phyloP scores from a whole-genome alignment of 1,140 invertebrate genomes.

The Drosophila nigromelanica region DNA sequence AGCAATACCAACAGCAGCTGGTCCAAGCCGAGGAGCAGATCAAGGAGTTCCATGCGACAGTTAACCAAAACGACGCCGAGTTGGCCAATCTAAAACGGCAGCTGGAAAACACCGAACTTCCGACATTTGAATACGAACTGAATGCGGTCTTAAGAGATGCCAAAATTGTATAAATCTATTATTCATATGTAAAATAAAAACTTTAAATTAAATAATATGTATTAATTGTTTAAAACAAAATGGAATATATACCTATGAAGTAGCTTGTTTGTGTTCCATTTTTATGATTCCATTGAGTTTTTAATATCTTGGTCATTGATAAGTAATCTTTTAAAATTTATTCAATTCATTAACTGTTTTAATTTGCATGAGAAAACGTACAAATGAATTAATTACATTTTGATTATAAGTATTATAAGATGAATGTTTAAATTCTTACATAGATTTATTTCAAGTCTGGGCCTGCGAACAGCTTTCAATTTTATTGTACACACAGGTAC shows the following conservation, averaged over 20 bases:
- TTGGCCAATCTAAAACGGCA: conserved; percentile 11
- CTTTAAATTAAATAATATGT: too few relatives aligned
- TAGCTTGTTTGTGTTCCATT: too few relatives aligned
- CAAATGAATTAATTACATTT: conserved; percentile 40
- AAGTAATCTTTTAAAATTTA: conserved; percentile 11
- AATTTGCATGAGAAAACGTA: conserved; percentile 32
- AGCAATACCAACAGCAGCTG: conserved; percentile 36
- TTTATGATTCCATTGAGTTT: too few relatives aligned
- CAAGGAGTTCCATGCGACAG: conserved; percentile 6
- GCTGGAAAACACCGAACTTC: background rate
- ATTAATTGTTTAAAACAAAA: too few relatives aligned
- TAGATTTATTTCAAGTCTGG: conserved; percentile 7
- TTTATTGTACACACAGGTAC: conserved; percentile 25
- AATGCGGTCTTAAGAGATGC: background rate
- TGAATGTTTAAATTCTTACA: conserved; percentile 31
- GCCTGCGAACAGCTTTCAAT: conserved; percentile 15
- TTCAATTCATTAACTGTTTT: conserved; percentile 36
- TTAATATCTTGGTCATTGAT: too few relatives aligned
- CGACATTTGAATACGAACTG: conserved; percentile 15
- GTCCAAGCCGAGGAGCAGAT: conserved; percentile 27
- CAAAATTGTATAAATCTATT: background rate
- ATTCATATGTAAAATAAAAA: background rate
- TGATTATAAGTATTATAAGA: conserved; percentile 36
- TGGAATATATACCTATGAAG: too few relatives aligned
- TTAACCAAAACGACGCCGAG: background rate